Base-by-base conservation (phyloP, 2,113 vertebrate species). In the Seriola rivoliana region DNA sequence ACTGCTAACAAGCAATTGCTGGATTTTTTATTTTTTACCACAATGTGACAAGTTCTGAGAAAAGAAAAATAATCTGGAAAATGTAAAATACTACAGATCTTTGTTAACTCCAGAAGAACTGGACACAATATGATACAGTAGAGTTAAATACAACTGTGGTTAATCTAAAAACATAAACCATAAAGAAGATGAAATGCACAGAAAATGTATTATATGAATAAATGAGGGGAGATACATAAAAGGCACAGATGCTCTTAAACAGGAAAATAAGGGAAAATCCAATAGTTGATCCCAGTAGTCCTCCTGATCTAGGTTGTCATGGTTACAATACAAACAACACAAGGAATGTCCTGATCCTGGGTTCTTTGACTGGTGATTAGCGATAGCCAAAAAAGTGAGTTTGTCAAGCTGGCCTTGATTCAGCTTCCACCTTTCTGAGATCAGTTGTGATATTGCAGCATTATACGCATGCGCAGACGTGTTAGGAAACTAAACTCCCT, bases 1-100 rank as follows among this genome's bases (percentile, higher is more conserved):
- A 25, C 57, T 34, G 54, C 85, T 84, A 89, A 89, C 85, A 80
- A 90, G 84, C 81, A 77, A 81, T 29, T 63, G 54, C 13, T 32
- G 29, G 29, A 29, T 29, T 29, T 29, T 29, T 29, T 29, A 29
- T 69, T 84, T 66, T 75, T 85, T 54, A 64, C 44, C 36, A 75
- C 77, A 79, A 75, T 81, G 48, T 87, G 77, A 65, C 71, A 85
- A 54, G 48, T 59, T 75, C 44, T 44, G 19, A 50, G 70, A 64
- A 64, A 84, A 76, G 9, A 48, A 75, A 69, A 77, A 78, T 23
- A 64, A 72, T 34, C 5, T 68, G 59, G 58, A 67, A 58, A 75
- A 60, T 16, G 80, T 25, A 23, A 75, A 84, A 66, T 57, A 29
- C 23, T 29, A 5, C 21, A 65, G 71, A 42, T 9, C 50, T 52